phyloP scores from a whole-genome alignment of 2,888 invertebrate genomes.

The Drosophila melanosoma region DNA sequence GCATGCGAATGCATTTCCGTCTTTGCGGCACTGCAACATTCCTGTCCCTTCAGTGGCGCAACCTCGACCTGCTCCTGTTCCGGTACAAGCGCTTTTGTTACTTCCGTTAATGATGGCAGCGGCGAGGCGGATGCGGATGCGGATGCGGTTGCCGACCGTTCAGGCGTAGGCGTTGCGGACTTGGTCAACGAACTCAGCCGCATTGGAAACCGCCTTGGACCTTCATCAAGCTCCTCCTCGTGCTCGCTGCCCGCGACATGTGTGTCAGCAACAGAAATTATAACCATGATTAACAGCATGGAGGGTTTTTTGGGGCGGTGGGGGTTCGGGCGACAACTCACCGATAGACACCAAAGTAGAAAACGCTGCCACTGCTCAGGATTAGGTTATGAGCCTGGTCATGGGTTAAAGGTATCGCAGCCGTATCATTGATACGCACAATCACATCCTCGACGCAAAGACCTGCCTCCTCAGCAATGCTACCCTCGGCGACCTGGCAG shows the following conservation, averaged over 20 bases:
- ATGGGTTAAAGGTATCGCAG: slow-evolving; percentile 90
- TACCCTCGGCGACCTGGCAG: slow-evolving; percentile 90
- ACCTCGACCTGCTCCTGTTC: slow-evolving; percentile 49
- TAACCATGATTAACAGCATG: slow-evolving; percentile 27
- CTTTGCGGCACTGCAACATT: slow-evolving; percentile 55
- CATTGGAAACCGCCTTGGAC: slow-evolving; percentile 73
- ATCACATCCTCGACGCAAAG: slow-evolving; percentile 94
- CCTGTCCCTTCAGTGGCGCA: slow-evolving; percentile 31
- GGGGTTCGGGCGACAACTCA: slow-evolving; percentile 36
- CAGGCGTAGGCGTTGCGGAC: slow-evolving; percentile 54
- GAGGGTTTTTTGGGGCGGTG: not conserved
- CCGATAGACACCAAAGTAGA: slow-evolving; percentile 87
- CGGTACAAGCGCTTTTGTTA: slow-evolving; percentile 71
- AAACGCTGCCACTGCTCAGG: slow-evolving; percentile 89
- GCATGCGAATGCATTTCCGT: slow-evolving; percentile 73
- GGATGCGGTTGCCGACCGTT: slow-evolving; percentile 36
- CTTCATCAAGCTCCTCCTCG: slow-evolving; percentile 63
- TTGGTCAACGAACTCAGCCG: slow-evolving; percentile 73
- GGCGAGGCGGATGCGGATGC: slow-evolving; percentile 36
- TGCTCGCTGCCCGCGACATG: slow-evolving; percentile 58
- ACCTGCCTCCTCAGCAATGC: slow-evolving; percentile 93
- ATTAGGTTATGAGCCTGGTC: slow-evolving; percentile 92
- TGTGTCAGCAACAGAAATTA: slow-evolving; percentile 13
- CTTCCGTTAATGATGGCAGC: slow-evolving; percentile 61
- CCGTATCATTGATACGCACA: slow-evolving; percentile 90